Evolutionary conservation across 2,113 vertebrate genomes (phyloP), one percentile per base, ranked within the genome.

Genomic region (Arizona elegans): DNA sequence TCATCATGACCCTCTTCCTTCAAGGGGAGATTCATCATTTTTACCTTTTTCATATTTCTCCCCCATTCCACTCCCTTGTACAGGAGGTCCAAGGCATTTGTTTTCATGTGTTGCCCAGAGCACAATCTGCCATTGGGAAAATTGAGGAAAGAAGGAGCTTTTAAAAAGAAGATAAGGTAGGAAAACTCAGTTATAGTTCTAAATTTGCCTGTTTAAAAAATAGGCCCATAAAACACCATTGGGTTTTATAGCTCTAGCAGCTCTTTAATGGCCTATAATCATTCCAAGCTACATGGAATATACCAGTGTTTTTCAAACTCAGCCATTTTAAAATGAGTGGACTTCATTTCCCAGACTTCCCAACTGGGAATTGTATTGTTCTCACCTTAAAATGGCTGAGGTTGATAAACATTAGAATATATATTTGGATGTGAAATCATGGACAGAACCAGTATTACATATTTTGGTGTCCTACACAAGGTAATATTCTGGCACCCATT

Each of bases 31-130:
- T 43, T 88, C n/a, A 23, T 6, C 91, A 11, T 43, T 89, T 89
- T 43, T 56, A 15, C 6, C 9, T 62, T 93, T 96, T 96, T 93
- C n/a, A 11, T 92, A 19, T 75, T 93, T 94, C 55, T 95, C 52
- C 38, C 59, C 43, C 7, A 38, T 81, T 81, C 33, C 17, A 43
- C 75, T 94, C 55, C 26, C 62, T 5, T 8, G 21, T 24, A 24
- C 33, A 1, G 90, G 43, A 8, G 87, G 90, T 95, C 92, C 86
- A 47, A 62, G 8, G 12, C 23, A 86, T 1, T 86, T 93, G 26
- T 11, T 89, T 91, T 3, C 1, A 0, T 9, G 2, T 47, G 11
- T 47, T 0, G 0, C 75, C 65, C 87, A 89, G 43, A 90, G 86
- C 3, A 94, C 92, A 93, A n/a, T 24, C 47, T 26, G 11, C 88